Conservation (phyloP, 2,797 vertebrate species). For the Squalus acanthias region DNA sequence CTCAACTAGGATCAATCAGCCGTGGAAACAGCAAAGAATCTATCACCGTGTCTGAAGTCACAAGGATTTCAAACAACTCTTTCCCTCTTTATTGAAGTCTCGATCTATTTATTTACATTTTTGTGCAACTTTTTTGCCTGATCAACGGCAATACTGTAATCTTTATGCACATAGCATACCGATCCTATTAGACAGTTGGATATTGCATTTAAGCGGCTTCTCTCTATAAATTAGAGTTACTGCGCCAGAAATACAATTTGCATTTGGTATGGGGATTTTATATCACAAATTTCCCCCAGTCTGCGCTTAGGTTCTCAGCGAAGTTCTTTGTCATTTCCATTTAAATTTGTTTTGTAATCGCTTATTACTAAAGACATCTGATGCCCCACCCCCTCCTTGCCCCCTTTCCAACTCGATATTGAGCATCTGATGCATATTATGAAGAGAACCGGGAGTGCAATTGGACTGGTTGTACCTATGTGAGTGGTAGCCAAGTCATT, state of each 20-base stretch:
- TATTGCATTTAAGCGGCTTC: not conserved
- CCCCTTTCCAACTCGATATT: not conserved
- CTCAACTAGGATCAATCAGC: slow-evolving; percentile 82
- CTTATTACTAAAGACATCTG: not conserved
- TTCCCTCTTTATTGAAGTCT: slow-evolving; percentile 16
- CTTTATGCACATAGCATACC: not conserved
- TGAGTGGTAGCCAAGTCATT: not conserved
- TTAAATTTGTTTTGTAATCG: not conserved
- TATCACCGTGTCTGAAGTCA: slow-evolving; percentile 59
- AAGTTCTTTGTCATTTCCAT: not conserved
- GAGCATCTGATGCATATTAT: no score
- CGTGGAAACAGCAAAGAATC: slow-evolving; percentile 76
- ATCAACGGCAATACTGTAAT: not conserved
- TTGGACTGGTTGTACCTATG: not conserved
- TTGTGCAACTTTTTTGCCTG: not conserved
- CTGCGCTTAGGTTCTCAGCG: not conserved
- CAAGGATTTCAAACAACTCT: slow-evolving; percentile 54
- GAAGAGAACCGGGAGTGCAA: not conserved
- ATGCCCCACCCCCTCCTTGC: not conserved
- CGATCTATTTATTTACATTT: slow-evolving; percentile 1
- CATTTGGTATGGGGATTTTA: not conserved
- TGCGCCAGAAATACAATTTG: not conserved
- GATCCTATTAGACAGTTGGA: not conserved
- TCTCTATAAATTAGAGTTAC: not conserved
- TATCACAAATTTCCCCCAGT: not conserved